These are phyloP conservation scores for Clistopyga incitator DNA, from an alignment of 2,888 invertebrate genomes.

Conservation along the genomic window DNA sequence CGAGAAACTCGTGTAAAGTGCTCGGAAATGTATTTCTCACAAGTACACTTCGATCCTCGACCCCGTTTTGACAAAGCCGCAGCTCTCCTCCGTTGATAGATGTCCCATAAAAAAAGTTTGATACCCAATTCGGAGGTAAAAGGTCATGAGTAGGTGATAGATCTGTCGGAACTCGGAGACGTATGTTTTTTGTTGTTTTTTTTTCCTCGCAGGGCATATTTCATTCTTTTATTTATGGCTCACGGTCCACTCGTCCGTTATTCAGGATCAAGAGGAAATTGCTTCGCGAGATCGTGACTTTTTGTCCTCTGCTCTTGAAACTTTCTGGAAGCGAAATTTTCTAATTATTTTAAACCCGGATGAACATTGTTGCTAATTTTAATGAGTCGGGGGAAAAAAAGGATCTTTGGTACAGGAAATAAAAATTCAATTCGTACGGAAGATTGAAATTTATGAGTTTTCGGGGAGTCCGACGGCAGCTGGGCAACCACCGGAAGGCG, in stretches of 20 bases:
- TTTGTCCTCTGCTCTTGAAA: background rate
- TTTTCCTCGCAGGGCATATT: background rate
- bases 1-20: conserved; percentile 4
- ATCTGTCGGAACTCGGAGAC: background rate
- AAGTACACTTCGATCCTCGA: background rate
- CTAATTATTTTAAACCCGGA: background rate
- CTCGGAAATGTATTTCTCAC: conserved; percentile 1
- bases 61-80: background rate
- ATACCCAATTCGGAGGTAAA: conserved; percentile 9
- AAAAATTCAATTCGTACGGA: too few relatives aligned
- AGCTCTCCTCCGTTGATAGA: background rate
- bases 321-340: background rate
- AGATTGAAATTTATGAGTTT: too few relatives aligned
- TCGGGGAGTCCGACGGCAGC: too few relatives aligned
- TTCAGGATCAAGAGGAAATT: background rate
- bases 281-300: background rate
- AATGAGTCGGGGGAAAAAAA: too few relatives aligned
- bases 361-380: background rate
- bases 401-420: too few relatives aligned
- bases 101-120: conserved; percentile 19
- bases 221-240: background rate
- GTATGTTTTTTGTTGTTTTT: background rate
- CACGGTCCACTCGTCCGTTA: background rate
- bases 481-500: too few relatives aligned
- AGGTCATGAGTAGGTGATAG: background rate